Base-by-base conservation (phyloP, 2,888 invertebrate species). In the Zootermopsis nevadensis region DNA sequence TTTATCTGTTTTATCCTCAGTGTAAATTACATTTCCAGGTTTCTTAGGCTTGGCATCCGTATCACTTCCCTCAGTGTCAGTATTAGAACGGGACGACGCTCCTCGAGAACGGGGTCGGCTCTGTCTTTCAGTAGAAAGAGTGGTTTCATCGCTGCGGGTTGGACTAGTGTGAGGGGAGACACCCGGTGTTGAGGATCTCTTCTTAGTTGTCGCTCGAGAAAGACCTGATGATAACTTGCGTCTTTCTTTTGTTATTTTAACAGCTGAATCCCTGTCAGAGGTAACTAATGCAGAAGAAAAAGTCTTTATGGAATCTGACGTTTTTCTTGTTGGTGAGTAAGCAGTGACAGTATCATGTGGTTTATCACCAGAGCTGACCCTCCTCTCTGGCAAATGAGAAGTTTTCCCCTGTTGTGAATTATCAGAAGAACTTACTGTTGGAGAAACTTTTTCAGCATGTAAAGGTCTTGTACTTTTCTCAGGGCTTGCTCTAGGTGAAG, bases 111-210 rank as follows among this genome's bases (percentile, higher is more conserved):
- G 74, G 15, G 86, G 86, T n/a, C 86, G 67, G 74, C 86, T 85
- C 60, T 85, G 85, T 69, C 82, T 84, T 81, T 83, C 85, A 55
- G 38, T 67, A 7, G 24, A 38, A 8, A 12, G 67, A 60, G 74
- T 74, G 69, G 8, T 76, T 33, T 79, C 84, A n/a, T 42, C 81
- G 27, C 89, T 86, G 80, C 91, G 89, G 4, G 91, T 91, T 4
- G 92, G 92, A 85, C 91, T 92, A 4, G 90, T 89, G 33, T 91
- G 90, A n/a, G 92, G 91, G 67, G 92, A 90, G 38, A 91, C 89
- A 15, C 91, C 87, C n/a, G 87, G 87, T 12, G 88, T 88, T n/a
- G 86, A 87, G 8, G 86, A 85, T 85, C 88, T 86, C 79, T 87
- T 86, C 86, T 87, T 87, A 8, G 86, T 85, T 30, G 86, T 79